phyloP scores from a whole-genome alignment of 1,140 invertebrate species.

The Cylas formicarius region DNA sequence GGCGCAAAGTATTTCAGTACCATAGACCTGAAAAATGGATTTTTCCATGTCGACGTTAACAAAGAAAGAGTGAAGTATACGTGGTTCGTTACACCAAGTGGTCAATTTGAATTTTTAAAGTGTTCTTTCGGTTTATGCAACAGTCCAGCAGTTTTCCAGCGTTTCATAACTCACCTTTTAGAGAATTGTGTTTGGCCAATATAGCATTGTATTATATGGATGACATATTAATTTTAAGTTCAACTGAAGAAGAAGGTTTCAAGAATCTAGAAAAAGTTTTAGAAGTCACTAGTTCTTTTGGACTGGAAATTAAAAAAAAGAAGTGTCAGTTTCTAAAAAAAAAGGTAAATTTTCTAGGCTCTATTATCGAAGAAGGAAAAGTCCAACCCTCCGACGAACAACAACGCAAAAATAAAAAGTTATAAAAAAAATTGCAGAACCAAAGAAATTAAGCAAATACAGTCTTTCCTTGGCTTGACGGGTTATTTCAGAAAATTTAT shows the following conservation, averaged over 20 bases:
- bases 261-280: conserved; percentile 23
- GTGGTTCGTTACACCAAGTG: conserved; percentile 26
- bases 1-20: conserved; percentile 24
- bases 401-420: conserved; percentile 37
- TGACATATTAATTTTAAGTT: conserved; percentile 27
- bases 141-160: conserved; percentile 18
- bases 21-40: conserved; percentile 38
- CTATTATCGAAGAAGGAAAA: conserved; percentile 15
- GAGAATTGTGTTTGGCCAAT: conserved; percentile 22
- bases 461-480: conserved; percentile 33
- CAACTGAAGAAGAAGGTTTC: conserved; percentile 15
- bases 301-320: conserved; percentile 38
- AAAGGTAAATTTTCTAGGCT: conserved; percentile 18
- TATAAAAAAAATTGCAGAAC: conserved; percentile 32
- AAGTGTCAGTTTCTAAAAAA: conserved; percentile 28
- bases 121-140: conserved; percentile 30
- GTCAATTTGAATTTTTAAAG: conserved; percentile 32
- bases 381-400: conserved; percentile 30
- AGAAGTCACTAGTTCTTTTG: conserved; percentile 31
- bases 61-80: conserved; percentile 29
- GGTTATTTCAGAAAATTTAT: conserved; percentile 39
- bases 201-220: conserved; percentile 25
- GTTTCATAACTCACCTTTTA: conserved; percentile 30
- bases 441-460: conserved; percentile 30
- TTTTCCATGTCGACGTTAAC: conserved; percentile 33